phyloP scores from a whole-genome alignment of 2,113 vertebrate species.

The Raja brachyura region DNA sequence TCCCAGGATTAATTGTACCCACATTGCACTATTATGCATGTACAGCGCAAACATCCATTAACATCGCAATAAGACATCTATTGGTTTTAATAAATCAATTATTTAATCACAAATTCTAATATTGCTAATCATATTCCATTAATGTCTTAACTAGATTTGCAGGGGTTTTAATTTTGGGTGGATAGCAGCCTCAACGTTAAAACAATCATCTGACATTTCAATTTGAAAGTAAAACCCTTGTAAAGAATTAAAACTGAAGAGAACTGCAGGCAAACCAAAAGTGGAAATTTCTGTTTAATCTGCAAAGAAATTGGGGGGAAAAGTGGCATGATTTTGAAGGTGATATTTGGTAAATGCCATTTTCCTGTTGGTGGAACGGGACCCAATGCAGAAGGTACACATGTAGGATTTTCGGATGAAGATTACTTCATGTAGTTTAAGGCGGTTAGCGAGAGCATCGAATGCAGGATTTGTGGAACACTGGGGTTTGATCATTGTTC shows the following conservation, averaged over 20 bases:
- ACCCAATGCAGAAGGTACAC: neutral
- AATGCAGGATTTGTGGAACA: neutral
- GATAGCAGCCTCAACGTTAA: neutral
- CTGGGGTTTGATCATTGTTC: neutral
- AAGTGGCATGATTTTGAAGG: slow-evolving; percentile 1
- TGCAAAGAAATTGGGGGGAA: neutral
- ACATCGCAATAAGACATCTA: too few species aligned
- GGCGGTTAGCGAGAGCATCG: neutral
- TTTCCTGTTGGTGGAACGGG: neutral
- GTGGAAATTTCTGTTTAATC: neutral
- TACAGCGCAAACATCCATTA: too few species aligned
- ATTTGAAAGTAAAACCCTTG: neutral
- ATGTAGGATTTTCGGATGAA: neutral
- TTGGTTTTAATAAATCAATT: neutral
- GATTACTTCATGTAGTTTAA: neutral
- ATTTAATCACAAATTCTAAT: neutral
- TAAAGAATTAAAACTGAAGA: neutral
- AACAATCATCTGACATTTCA: too few species aligned
- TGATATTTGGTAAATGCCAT: neutral
- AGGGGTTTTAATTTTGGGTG: neutral
- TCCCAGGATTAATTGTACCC: too few species aligned
- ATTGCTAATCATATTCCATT: neutral
- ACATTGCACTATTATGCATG: too few species aligned
- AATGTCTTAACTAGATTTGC: neutral
- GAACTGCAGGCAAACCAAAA: too few species aligned